Percentiles rank a stretch among this genome's conserved stretches.
These are phyloP conservation scores for Sphenopsis melanotis DNA, from an alignment of 2,797 vertebrate genomes.

Conservation along the genomic window DNA sequence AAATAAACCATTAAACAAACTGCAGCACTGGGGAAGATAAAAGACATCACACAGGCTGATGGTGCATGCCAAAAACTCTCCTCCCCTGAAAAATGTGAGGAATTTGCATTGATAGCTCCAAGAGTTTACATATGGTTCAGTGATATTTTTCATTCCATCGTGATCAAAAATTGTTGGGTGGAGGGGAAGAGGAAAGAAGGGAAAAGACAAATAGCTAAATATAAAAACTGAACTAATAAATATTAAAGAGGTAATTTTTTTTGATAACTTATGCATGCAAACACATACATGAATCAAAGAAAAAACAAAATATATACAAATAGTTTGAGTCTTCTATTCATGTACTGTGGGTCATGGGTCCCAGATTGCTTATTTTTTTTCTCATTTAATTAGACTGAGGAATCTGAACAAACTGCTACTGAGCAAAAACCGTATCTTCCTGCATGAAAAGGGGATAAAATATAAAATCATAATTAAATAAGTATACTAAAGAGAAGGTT, in stretches of 20 bases:
- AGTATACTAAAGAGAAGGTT: not conserved
- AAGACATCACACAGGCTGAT: not conserved
- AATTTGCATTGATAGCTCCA: not conserved
- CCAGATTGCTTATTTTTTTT: not conserved
- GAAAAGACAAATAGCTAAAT: not conserved
- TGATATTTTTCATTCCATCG: not conserved
- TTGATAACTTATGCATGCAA: not conserved
- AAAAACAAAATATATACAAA: not conserved
- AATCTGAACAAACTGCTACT: not conserved
- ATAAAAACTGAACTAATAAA: not conserved
- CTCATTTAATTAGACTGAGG: not conserved
- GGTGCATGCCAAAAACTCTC: not conserved
- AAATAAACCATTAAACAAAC: not conserved
- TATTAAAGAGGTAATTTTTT: not conserved
- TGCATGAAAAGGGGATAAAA: not conserved
- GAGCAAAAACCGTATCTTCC: not conserved
- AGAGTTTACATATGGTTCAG: not conserved
- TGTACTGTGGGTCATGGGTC: not conserved
- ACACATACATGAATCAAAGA: not conserved
- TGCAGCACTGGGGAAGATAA: not conserved
- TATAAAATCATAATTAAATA: not conserved
- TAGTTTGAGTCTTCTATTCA: fast-evolving
- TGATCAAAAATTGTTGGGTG: not conserved
- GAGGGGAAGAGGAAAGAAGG: not conserved
- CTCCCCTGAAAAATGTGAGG: not conserved